Conservation (phyloP, 1,140 invertebrate genomes). For the Bathynomus jamesi region DNA sequence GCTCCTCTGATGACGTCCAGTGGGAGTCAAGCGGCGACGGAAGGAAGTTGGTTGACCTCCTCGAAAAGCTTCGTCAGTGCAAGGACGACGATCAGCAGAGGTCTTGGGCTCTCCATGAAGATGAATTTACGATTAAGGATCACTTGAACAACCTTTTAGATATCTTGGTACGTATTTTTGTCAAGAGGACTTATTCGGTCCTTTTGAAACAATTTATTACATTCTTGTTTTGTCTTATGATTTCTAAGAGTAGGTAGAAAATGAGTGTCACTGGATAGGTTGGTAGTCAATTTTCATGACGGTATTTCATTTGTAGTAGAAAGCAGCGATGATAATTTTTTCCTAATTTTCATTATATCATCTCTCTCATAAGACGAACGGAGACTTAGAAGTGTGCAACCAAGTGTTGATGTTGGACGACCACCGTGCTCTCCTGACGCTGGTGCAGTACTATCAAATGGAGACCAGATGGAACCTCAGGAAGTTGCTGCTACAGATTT, state of each 20-base stretch:
- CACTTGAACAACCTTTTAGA: constrained; percentile 74
- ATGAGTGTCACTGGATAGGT: too few species aligned
- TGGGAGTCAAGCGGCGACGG: constrained; percentile 57
- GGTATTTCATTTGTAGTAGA: too few species aligned
- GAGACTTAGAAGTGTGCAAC: constrained; percentile 68
- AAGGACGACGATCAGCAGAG: constrained; percentile 89
- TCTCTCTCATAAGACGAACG: constrained; percentile 59
- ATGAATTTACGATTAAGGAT: constrained; percentile 73
- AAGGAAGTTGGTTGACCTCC: constrained; percentile 65
- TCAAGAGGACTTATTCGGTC: background rate
- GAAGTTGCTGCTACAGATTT: constrained; percentile 68
- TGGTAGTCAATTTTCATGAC: too few species aligned
- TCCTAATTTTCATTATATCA: too few species aligned
- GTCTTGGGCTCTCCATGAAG: constrained; percentile 87
- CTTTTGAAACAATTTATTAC: too few species aligned
- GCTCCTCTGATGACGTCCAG: background rate
- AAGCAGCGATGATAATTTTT: too few species aligned
- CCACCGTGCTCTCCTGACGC: constrained; percentile 62
- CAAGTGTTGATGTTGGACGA: constrained; percentile 66
- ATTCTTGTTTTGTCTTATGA: too few species aligned
- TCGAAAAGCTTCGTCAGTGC: constrained; percentile 70
- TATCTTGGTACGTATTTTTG: constrained; percentile 60
- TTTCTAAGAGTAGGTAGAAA: too few species aligned
- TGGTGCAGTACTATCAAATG: constrained; percentile 88
- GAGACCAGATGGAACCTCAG: constrained; percentile 75